These are phyloP conservation scores for Ptilodon capucinus DNA, from an alignment of 2,888 invertebrate genomes.

Conservation along the genomic window DNA sequence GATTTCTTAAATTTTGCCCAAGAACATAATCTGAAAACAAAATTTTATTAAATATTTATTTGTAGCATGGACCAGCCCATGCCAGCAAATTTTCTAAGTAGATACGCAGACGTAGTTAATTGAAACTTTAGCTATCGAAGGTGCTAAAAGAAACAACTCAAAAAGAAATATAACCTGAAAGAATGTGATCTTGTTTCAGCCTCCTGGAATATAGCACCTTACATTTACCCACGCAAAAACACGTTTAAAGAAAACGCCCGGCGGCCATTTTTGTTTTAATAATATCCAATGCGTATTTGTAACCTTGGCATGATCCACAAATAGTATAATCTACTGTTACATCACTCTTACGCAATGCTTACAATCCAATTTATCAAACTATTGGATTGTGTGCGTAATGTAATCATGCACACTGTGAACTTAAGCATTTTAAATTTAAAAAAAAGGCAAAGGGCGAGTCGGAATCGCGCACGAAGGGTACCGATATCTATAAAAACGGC, in stretches of 20 bases:
- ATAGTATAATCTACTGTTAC: constrained; percentile 31
- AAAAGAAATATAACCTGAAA: not conserved
- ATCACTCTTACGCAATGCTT: constrained; percentile 39
- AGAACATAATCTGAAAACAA: too few species aligned
- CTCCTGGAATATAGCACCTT: not conserved
- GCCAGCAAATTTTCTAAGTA: too few species aligned
- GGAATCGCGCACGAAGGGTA: too few species aligned
- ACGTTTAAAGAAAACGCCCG: not conserved
- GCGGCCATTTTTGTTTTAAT: not conserved
- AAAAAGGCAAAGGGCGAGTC: too few species aligned
- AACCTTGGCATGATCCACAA: constrained; percentile 25
- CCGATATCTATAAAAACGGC: too few species aligned
- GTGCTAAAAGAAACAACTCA: not conserved
- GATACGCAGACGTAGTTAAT: too few species aligned
- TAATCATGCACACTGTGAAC: not conserved
- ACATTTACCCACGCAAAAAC: not conserved
- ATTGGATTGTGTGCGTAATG: not conserved
- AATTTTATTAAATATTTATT: too few species aligned
- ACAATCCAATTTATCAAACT: constrained; percentile 1
- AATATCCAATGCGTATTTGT: constrained; percentile 2
- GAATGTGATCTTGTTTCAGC: not conserved
- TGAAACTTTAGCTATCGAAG: not conserved
- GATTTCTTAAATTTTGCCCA: too few species aligned
- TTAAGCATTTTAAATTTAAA: too few species aligned
- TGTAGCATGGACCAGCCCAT: too few species aligned